These are phyloP conservation scores for Allacma fusca DNA, from an alignment of 2,888 invertebrate genomes.

Conservation along the genomic window DNA sequence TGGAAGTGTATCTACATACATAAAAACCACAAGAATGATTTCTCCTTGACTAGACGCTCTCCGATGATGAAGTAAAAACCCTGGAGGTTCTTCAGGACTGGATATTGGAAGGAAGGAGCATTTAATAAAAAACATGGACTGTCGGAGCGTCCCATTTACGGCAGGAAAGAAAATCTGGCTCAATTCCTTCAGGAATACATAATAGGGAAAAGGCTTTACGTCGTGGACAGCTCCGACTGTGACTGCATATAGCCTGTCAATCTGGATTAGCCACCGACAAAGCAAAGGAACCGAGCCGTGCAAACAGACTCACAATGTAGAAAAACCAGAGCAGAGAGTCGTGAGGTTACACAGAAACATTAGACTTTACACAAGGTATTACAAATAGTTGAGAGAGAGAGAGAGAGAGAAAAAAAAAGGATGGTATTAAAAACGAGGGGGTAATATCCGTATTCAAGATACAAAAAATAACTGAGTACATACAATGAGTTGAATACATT, in stretches of 20 bases:
- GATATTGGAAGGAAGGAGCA: neutral
- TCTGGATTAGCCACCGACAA: slow-evolving; percentile 58
- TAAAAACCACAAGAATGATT: too few species aligned
- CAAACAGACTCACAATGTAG: slow-evolving; percentile 39
- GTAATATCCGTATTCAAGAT: too few species aligned
- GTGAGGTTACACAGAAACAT: slow-evolving; percentile 35
- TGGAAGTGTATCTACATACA: too few species aligned
- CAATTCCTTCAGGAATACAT: neutral
- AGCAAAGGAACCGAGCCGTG: slow-evolving; percentile 47
- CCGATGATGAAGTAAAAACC: too few species aligned
- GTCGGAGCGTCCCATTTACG: neutral
- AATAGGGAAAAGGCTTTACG: slow-evolving; percentile 18
- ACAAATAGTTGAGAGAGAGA: slow-evolving; percentile 4
- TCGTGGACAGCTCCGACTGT: slow-evolving; percentile 25
- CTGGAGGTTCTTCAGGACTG: too few species aligned
- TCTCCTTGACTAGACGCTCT: too few species aligned
- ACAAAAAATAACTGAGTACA: neutral
- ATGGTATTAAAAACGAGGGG: neutral
- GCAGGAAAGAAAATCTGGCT: neutral
- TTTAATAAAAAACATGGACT: neutral
- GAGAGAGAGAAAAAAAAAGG: too few species aligned
- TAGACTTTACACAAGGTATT: slow-evolving; percentile 33
- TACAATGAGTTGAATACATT: too few species aligned
- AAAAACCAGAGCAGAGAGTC: slow-evolving; percentile 29
- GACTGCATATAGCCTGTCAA: slow-evolving; percentile 52